Base-by-base conservation (phyloP, 2,888 invertebrate species). In the Synanthedon andrenaeformis region DNA sequence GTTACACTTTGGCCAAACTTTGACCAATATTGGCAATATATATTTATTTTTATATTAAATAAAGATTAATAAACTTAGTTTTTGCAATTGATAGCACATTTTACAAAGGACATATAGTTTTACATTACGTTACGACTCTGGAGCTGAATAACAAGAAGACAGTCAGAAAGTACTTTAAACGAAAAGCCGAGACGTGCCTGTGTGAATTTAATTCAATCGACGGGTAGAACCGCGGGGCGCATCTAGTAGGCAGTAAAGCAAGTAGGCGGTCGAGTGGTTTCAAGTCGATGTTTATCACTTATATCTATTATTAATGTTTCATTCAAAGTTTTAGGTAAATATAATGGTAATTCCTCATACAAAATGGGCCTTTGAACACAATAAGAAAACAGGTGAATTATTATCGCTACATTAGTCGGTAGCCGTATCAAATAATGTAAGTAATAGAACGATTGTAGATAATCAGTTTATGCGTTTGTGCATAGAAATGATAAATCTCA, bases 401-500 rank as follows among this genome's bases (percentile, higher is more conserved):
- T 75, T 72, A 70, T 73, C 65, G 63, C 67, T 63, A 64, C 70
- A 70, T 71, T 67, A 72, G 74, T 72, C 77, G 68, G 79, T 75
- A 79, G 79, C 76, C 63, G 65, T 69, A 72, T 72, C 66, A 69
- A 70, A 74, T 74, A 53, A 52, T 49, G 49, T 51, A 14, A 53
- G 51, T 51, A 72, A 77, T 72, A 76, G 68, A 73, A 75, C 64
- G 76, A 74, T 77, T 71, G 69, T 59, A 73, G 79, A 75, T 78
- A 77, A 73, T 66, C 62, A 67, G 72, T 72, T 67, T 67, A 67
- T 72, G 69, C 66, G 67, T 69, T 68, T 66, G 66, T 67, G 67
- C 66, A 67, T 62, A 69, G 61, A 66, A 67, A 74, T 76, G 76
- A 82, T 80, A 79, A 76, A 82, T 81, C 67, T 72, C 70, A 74